Conservation (phyloP, 1,140 invertebrate species). For the Druon quercuslanigerum region DNA sequence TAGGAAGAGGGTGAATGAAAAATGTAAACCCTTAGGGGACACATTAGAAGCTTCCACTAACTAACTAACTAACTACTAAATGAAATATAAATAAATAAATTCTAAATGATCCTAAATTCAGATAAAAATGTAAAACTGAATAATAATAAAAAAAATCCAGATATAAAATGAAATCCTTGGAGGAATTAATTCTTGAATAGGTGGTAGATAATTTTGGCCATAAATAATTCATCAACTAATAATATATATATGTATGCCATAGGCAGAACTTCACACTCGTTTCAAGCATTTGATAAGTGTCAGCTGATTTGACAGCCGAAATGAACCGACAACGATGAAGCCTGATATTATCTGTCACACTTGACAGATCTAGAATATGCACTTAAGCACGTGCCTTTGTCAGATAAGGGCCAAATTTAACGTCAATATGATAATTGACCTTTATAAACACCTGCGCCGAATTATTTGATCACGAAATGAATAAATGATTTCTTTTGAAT, state of each 20-base stretch:
- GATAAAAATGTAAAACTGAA: too few species aligned
- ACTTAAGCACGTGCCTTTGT: constrained; percentile 3
- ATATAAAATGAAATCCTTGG: background rate
- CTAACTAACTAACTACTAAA: too few species aligned
- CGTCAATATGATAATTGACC: background rate
- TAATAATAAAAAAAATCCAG: too few species aligned
- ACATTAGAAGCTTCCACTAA: too few species aligned
- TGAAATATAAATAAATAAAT: too few species aligned
- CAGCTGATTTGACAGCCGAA: constrained; percentile 20
- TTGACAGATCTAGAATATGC: constrained; percentile 17
- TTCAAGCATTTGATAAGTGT: constrained; percentile 13
- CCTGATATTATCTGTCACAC: constrained; percentile 11
- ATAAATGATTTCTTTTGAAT: too few species aligned
- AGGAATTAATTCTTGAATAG: background rate
- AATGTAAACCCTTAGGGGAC: too few species aligned
- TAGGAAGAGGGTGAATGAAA: too few species aligned
- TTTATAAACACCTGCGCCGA: background rate
- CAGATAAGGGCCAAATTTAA: constrained; percentile 5
- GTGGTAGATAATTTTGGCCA: background rate
- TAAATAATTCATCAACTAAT: constrained; percentile 8
- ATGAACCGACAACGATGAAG: constrained; percentile 6
- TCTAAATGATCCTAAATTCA: too few species aligned
- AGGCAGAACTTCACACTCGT: background rate
- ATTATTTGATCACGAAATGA: too few species aligned
- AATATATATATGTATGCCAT: background rate